phyloP scores from a whole-genome alignment of 1,140 invertebrate genomes.

The Bombus waltoni region DNA sequence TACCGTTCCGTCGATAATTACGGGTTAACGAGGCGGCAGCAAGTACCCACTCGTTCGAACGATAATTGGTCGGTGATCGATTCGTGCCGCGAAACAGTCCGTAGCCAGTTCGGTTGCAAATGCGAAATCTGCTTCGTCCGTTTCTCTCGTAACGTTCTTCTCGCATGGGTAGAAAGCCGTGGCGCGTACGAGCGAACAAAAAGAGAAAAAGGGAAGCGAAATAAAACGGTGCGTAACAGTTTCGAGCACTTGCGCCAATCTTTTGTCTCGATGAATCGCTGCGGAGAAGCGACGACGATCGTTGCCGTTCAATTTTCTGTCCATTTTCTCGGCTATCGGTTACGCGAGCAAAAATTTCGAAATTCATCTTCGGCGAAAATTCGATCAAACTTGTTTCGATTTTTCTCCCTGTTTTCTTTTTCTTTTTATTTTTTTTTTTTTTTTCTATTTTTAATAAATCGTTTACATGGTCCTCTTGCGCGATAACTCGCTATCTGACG shows the following conservation, averaged over 20 bases:
- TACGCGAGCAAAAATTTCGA: not conserved
- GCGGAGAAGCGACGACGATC: not conserved
- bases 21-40: slow-evolving; percentile 60
- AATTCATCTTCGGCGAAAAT: not conserved
- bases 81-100: slow-evolving; percentile 52
- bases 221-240: too few relatives aligned
- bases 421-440: not conserved
- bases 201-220: not conserved
- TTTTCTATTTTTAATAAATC: too few relatives aligned
- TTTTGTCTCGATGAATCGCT: not conserved
- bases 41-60: slow-evolving; percentile 53
- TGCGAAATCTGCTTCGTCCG: slow-evolving; percentile 46
- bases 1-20: slow-evolving; percentile 55
- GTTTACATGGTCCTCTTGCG: too few relatives aligned
- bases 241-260: not conserved
- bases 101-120: slow-evolving; percentile 33
- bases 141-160: slow-evolving; percentile 19
- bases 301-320: not conserved
- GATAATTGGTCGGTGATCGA: slow-evolving; percentile 66
- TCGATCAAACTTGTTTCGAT: not conserved
- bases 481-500: too few relatives aligned
- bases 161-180: slow-evolving; percentile 3
- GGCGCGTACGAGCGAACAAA: too few relatives aligned
- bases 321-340: too few relatives aligned
- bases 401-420: not conserved